phyloP scores from a whole-genome alignment of 2,797 vertebrate genomes.

The Falco novaeseelandiae region DNA sequence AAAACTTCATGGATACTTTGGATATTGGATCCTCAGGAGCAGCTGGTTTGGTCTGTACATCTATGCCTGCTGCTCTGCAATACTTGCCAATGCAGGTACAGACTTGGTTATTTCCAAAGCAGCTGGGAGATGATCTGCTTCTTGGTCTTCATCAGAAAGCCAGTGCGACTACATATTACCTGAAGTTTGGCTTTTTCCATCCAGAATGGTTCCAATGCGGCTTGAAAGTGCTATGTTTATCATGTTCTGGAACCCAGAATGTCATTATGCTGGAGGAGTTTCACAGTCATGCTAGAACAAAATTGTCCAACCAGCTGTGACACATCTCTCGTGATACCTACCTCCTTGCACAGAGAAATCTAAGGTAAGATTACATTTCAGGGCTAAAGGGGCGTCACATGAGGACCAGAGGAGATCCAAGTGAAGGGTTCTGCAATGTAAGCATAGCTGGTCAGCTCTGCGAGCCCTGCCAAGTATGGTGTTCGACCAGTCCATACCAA shows the following conservation, averaged over 20 bases:
- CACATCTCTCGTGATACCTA: not conserved
- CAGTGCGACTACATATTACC: not conserved
- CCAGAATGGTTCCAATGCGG: not conserved
- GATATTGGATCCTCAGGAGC: not conserved
- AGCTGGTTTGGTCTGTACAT: not conserved
- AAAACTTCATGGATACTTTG: not conserved
- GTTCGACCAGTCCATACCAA: not conserved
- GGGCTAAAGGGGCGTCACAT: not conserved
- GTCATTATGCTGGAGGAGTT: not conserved
- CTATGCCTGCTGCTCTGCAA: not conserved
- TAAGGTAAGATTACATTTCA: not conserved
- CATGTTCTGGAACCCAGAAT: not conserved
- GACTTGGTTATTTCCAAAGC: not conserved
- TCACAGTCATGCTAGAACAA: not conserved
- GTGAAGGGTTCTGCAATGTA: not conserved
- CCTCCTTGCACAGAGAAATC: not conserved
- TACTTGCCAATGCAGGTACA: not conserved
- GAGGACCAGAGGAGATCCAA: not conserved
- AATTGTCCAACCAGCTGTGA: not conserved
- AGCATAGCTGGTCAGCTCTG: not conserved
- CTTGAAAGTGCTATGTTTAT: not conserved
- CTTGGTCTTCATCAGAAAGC: not conserved
- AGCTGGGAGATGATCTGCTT: not conserved
- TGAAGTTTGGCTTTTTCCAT: not conserved
- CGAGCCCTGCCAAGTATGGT: rapidly evolving